Evolutionary conservation across 2,888 invertebrate genomes (phyloP), one percentile per base, ranked within the genome.

Genomic region (Idaea straminata): DNA sequence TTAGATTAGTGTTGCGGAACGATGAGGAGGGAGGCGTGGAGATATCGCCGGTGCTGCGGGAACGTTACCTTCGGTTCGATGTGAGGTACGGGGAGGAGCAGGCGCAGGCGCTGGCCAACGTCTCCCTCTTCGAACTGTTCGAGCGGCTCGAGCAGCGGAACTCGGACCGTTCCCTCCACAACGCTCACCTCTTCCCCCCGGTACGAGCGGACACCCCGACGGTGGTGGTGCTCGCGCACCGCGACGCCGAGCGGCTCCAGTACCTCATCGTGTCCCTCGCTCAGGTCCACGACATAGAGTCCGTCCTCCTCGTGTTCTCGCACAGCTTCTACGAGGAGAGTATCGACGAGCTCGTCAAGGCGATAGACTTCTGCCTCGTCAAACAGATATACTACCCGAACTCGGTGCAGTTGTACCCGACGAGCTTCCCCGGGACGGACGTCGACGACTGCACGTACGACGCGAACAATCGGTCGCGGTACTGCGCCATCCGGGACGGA

Each of bases 331-430:
- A 79, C 66, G 78, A 83, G 59, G 77, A 76, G 0, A 5, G 57
- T 0, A 74, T 86, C 1, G 77, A 83, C 65, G 66, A 59, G 2
- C 71, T 86, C 35, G 70, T 86, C 13, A 65, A 64, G 13, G 75
- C 73, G 63, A 79, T 88, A 10, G 73, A 73, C 6, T 87, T 83
- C 69, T 85, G 85, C 67, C 81, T 78, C 69, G 81, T 84, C n/a
- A 69, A 83, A 76, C 87, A 87, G 67, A 77, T 88, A 61, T 88
- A 78, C 69, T 88, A 80, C 61, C 85, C 85, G 0, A 72, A 79
- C 65, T 85, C 88, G 3, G 64, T 82, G 57, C 87, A 87, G 68
- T 70, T 86, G 38, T 66, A 77, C 57, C 83, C 85, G 0, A 59
- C 72, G 36, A 69, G 47, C 47, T 84, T 83, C 62, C 83, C 86